Evolutionary conservation across 2,888 invertebrate species (phyloP).

Genomic region (Eumerus sabulonum): DNA sequence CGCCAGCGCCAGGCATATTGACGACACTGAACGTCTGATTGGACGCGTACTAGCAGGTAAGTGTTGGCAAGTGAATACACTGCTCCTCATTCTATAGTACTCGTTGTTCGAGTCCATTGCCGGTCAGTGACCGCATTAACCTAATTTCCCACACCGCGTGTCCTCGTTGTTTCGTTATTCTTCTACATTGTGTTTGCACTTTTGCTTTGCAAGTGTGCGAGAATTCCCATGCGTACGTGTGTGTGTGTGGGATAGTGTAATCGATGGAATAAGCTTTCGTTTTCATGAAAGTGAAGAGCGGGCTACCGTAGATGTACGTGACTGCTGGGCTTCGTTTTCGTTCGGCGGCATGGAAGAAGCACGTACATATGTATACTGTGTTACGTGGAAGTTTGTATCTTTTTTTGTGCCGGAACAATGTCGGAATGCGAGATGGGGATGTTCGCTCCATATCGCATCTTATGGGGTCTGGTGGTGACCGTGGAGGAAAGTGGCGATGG

Average conservation of each 20-base stretch:
- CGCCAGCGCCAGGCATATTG: constrained; percentile 76
- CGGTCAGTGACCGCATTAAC: constrained; percentile 76
- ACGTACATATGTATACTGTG: no score
- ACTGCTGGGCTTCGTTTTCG: neutral
- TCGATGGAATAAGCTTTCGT: constrained; percentile 50
- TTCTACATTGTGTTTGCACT: neutral
- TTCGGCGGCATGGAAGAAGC: no score
- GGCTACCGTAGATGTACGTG: constrained; percentile 4
- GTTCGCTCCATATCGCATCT: no score
- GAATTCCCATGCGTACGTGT: constrained; percentile 16
- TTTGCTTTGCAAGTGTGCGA: neutral
- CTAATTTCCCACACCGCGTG: constrained; percentile 69
- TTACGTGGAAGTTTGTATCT: no score
- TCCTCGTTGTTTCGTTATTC: constrained; percentile 44
- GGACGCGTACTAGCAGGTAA: constrained; percentile 78
- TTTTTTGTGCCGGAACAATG: no score
- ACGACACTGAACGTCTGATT: constrained; percentile 78
- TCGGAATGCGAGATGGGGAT: no score
- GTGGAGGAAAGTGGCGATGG: no score
- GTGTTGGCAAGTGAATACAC: constrained; percentile 69
- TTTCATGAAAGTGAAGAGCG: constrained; percentile 44
- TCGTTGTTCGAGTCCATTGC: constrained; percentile 48
- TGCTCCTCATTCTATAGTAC: neutral
- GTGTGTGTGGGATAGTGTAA: constrained; percentile 20
- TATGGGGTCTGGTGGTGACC: no score